These are phyloP conservation scores for Alloplasta piceator DNA, from an alignment of 2,888 invertebrate genomes.

Conservation along the genomic window DNA sequence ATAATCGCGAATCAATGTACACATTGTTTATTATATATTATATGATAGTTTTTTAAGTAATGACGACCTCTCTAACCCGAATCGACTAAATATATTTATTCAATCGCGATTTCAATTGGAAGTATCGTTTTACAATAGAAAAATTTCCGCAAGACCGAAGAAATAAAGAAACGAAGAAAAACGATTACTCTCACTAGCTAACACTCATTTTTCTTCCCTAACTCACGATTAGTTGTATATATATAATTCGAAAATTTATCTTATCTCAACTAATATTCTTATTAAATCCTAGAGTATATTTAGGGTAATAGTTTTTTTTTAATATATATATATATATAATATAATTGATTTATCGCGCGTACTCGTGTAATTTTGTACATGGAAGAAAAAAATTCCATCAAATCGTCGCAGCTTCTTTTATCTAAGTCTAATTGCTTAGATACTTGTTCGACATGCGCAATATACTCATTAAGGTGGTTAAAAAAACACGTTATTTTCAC, in stretches of 20 bases:
- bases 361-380: background rate
- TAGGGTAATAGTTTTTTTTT: constrained; percentile 11
- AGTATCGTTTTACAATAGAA: constrained; percentile 31
- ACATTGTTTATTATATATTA: too few species aligned
- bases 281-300: constrained; percentile 1
- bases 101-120: constrained; percentile 19
- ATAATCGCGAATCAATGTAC: constrained; percentile 3
- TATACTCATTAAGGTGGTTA: background rate
- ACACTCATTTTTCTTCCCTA: constrained; percentile 35
- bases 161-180: constrained; percentile 5
- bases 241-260: constrained; percentile 23
- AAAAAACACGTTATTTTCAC: too few species aligned
- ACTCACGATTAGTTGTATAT: constrained; percentile 31
- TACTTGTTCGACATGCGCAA: constrained; percentile 21
- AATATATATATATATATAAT: constrained; percentile 27
- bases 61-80: constrained; percentile 57
- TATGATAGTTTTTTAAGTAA: constrained; percentile 19
- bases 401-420: background rate
- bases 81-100: background rate
- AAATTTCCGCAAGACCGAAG: constrained; percentile 40
- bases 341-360: constrained; percentile 54
- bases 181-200: constrained; percentile 42
- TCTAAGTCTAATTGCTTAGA: constrained; percentile 32
- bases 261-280: constrained; percentile 17
- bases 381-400: constrained; percentile 30